Evolutionary conservation across 1,140 invertebrate genomes (phyloP), one percentile per base, ranked within the genome.

Genomic region (Gryllus bimaculatus): DNA sequence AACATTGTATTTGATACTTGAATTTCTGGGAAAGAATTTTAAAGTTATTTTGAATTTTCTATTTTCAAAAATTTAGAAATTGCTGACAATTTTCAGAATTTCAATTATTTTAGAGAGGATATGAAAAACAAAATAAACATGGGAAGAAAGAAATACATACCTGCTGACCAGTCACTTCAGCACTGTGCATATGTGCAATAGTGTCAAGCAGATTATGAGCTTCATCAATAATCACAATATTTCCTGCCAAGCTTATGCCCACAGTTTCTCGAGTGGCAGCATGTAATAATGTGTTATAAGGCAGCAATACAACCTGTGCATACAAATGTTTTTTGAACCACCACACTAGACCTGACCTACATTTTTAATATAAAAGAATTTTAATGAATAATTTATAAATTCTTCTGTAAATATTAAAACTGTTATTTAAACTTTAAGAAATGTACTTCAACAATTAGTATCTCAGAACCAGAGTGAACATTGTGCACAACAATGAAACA

Each of bases 191-290:
- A 83, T 92, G 92, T 80, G 93, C 91, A 80, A 99, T 93, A 0
- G 96, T 94, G 80, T 98, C 95, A 21, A 98, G 87, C 8, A 99
- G 88, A 88, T 99, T 99, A 83, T 99, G 98, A 8, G 98, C 98
- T 87, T 99, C 98, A 85, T 99, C 98, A 76, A 99, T 91, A 81
- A 99, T 94, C 0, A 99, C 86, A 74, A 99, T 87, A 85, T 94
- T 95, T 80, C 93, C 91, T 83, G 93, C 90, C 8, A 99, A 84
- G 81, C 93, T 90, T 8, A 99, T 91, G n/a, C 94, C 93, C 84
- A 91, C 91, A 2, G 95, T 93, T 81, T 93, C 89, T 82, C 98
- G 88, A 0, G 97, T 98, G 12, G 88, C 89, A 84, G 92, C 92
- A 85, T 98, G 97, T 8, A 99, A 88, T 78, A 99, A 88, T 47